phyloP scores from a whole-genome alignment of 2,797 vertebrate species.

The Microctenopoma lineatum region DNA sequence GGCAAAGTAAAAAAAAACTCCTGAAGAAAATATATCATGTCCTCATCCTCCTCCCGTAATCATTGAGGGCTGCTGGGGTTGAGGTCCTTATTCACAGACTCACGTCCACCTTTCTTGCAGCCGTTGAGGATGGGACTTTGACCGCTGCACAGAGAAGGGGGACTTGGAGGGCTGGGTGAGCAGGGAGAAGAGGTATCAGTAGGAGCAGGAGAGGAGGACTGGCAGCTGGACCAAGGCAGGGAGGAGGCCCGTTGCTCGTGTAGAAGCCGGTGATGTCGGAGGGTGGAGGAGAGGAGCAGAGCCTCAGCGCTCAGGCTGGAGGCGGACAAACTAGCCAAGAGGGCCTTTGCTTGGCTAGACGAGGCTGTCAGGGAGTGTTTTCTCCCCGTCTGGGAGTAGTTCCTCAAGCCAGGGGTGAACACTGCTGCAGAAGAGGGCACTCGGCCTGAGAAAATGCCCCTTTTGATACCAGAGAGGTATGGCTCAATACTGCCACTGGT shows the following conservation, averaged over 20 bases:
- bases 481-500: slow-evolving; percentile 68
- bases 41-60: slow-evolving; percentile 48
- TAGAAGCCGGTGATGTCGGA: slow-evolving; percentile 79
- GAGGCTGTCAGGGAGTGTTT: slow-evolving; percentile 72
- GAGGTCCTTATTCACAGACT: slow-evolving; percentile 44
- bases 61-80: slow-evolving; percentile 34
- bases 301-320: slow-evolving; percentile 81
- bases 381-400: slow-evolving; percentile 71
- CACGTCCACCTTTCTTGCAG: slow-evolving; percentile 54
- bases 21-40: slow-evolving; percentile 12
- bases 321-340: slow-evolving; percentile 80
- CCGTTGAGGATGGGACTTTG: slow-evolving; percentile 46
- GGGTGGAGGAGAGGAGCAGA: slow-evolving; percentile 82
- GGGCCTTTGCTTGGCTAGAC: slow-evolving; percentile 78
- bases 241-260: slow-evolving; percentile 77
- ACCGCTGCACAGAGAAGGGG: slow-evolving; percentile 55
- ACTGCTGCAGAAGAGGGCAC: slow-evolving; percentile 59
- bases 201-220: slow-evolving; percentile 60
- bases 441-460: slow-evolving; percentile 74
- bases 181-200: slow-evolving; percentile 61
- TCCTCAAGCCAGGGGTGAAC: slow-evolving; percentile 73
- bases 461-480: slow-evolving; percentile 73
- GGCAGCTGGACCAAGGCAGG: slow-evolving; percentile 66
- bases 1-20: slow-evolving; percentile 14
- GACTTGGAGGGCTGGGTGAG: slow-evolving; percentile 57